phyloP scores from a whole-genome alignment of 2,888 invertebrate genomes.

The Eupithecia insigniata region DNA sequence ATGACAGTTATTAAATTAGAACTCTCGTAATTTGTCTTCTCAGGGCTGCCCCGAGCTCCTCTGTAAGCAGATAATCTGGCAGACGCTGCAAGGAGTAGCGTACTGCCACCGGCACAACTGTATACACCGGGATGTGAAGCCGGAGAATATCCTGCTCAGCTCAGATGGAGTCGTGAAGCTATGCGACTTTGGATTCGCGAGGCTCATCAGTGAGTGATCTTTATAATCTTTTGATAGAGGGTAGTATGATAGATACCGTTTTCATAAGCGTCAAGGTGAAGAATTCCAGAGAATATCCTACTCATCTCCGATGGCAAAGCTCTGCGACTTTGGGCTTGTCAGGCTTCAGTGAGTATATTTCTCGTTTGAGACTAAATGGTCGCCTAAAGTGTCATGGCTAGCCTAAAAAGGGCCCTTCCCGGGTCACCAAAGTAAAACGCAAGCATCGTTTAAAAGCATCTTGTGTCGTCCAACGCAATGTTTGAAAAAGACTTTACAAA shows the following conservation, averaged over 20 bases:
- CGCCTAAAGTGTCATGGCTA: too few species aligned
- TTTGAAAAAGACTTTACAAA: too few species aligned
- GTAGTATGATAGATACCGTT: too few species aligned
- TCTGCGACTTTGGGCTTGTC: conserved; percentile 99
- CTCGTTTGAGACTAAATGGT: too few species aligned
- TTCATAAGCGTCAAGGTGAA: too few species aligned
- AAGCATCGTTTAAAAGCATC: too few species aligned
- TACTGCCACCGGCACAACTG: conserved; percentile 99
- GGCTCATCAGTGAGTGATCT: conserved; percentile 91
- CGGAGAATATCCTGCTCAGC: conserved; percentile 98
- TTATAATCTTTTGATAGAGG: too few species aligned
- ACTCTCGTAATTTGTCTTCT: conserved; percentile 8
- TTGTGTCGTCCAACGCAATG: too few species aligned
- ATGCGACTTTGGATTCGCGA: conserved; percentile 99
- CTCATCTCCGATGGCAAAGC: conserved; percentile 96
- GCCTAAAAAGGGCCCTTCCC: too few species aligned
- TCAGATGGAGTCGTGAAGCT: conserved; percentile 97
- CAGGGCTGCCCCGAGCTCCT: conserved; percentile 95
- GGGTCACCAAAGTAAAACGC: too few species aligned
- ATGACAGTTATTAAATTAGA: too few species aligned
- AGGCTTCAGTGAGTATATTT: conserved; percentile 89
- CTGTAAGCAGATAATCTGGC: conserved; percentile 97
- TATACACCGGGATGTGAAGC: conserved; percentile 98
- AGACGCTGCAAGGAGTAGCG: conserved; percentile 96
- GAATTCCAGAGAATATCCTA: conserved; percentile 99